phyloP scores from a whole-genome alignment of 53 echinoderm and acorn worm species.

The Astropecten irregularis region DNA sequence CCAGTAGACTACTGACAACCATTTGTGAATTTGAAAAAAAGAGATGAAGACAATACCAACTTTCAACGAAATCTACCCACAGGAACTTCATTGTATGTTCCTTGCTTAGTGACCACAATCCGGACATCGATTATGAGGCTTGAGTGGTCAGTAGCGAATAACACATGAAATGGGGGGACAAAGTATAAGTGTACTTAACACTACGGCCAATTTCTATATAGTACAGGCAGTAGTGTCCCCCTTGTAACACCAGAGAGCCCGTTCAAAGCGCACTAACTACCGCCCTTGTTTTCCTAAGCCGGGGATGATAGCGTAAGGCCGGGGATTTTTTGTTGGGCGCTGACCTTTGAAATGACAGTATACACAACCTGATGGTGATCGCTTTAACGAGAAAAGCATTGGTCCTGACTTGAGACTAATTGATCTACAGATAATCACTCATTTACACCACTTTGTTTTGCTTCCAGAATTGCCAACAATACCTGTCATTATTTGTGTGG shows the following conservation, averaged over 20 bases:
- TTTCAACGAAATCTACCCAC: slow-evolving; percentile 52
- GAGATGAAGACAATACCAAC: not conserved
- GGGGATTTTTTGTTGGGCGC: too few species aligned
- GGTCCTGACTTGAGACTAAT: not conserved
- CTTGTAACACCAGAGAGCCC: not conserved
- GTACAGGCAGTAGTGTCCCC: not conserved
- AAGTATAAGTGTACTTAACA: slow-evolving; percentile 50
- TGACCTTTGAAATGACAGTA: not conserved
- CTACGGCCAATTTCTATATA: not conserved
- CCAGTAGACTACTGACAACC: not conserved
- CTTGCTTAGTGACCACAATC: too few species aligned
- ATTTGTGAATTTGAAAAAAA: not conserved
- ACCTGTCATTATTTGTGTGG: not conserved
- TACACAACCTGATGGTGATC: not conserved
- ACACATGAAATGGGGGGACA: too few species aligned
- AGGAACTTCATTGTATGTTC: too few species aligned
- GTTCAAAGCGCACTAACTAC: slow-evolving; percentile 22
- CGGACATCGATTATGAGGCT: too few species aligned
- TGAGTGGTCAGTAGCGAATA: too few species aligned
- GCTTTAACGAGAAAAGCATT: not conserved
- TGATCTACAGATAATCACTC: not conserved
- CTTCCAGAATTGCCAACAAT: not conserved
- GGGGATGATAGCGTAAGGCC: not conserved
- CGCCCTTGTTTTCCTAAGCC: slow-evolving; percentile 20
- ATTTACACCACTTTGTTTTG: slow-evolving; percentile 2